Percentiles rank a stretch among this genome's conserved stretches.
phyloP scores from a whole-genome alignment of 2,113 vertebrate genomes.

The Elanoides forficatus region DNA sequence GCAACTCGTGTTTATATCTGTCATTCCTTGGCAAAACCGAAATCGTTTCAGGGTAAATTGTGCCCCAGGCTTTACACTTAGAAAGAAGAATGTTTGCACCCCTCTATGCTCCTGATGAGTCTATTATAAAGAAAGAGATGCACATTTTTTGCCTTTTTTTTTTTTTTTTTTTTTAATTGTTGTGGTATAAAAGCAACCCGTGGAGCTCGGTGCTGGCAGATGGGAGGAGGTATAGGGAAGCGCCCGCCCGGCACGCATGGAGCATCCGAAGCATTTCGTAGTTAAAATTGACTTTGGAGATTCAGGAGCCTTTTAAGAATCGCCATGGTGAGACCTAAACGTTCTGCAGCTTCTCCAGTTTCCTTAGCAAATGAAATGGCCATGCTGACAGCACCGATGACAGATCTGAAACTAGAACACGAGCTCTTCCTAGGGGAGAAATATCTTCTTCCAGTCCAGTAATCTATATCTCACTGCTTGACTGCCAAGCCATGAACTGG shows the following conservation, averaged over 20 bases:
- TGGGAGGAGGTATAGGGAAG: neutral
- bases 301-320: neutral
- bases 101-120: neutral
- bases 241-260: rapidly evolving
- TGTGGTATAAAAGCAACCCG: neutral
- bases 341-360: neutral
- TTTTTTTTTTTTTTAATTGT: neutral
- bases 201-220: neutral
- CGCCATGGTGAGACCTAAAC: neutral
- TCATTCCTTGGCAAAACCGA: neutral
- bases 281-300: neutral
- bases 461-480: neutral
- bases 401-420: neutral
- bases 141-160: too few species aligned
- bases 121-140: neutral
- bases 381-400: neutral
- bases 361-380: neutral
- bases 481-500: neutral
- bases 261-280: neutral
- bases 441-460: neutral
- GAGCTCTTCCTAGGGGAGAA: conserved; percentile 5
- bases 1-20: neutral
- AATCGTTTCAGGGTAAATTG: neutral
- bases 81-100: neutral
- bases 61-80: neutral